Evolutionary conservation across 2,797 vertebrate genomes (phyloP).

Genomic region (Selene dorsalis): DNA sequence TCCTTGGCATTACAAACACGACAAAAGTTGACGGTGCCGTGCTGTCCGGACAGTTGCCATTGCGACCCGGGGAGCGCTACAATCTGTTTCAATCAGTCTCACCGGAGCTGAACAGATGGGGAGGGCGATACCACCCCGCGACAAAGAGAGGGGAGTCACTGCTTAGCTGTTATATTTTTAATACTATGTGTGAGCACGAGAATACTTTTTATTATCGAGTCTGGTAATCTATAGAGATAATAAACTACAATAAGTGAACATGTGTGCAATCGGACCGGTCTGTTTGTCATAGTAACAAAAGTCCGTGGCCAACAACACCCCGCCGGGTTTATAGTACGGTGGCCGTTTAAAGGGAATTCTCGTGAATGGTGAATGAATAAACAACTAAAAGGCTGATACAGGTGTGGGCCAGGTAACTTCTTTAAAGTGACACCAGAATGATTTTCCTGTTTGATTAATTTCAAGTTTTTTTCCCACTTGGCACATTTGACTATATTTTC

Average conservation of each 20-base stretch:
- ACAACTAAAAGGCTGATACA: conserved; percentile 20
- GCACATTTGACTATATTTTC: not conserved
- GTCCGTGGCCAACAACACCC: not conserved
- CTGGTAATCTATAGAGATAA: accelerated
- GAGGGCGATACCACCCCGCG: conserved; percentile 74
- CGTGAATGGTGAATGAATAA: conserved; percentile 47
- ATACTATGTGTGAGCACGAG: accelerated
- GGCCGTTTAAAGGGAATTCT: conserved; percentile 83
- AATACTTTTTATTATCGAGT: accelerated
- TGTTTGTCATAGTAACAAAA: not conserved
- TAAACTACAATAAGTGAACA: accelerated
- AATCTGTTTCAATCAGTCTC: conserved; percentile 84
- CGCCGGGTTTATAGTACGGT: conserved; percentile 33
- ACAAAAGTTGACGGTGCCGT: conserved; percentile 72
- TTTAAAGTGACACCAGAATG: accelerated
- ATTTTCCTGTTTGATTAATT: not conserved
- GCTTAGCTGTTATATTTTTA: not conserved
- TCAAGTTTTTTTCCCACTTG: not conserved
- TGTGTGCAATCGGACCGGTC: accelerated
- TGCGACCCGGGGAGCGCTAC: conserved; percentile 72
- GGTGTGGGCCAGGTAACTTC: conserved; percentile 12
- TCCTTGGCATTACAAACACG: conserved; percentile 66
- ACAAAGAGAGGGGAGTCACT: conserved; percentile 26
- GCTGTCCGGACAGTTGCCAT: conserved; percentile 74
- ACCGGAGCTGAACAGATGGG: conserved; percentile 85